Evolutionary conservation across 2,888 invertebrate species (phyloP).

Genomic region (Zaprionus lineosus): DNA sequence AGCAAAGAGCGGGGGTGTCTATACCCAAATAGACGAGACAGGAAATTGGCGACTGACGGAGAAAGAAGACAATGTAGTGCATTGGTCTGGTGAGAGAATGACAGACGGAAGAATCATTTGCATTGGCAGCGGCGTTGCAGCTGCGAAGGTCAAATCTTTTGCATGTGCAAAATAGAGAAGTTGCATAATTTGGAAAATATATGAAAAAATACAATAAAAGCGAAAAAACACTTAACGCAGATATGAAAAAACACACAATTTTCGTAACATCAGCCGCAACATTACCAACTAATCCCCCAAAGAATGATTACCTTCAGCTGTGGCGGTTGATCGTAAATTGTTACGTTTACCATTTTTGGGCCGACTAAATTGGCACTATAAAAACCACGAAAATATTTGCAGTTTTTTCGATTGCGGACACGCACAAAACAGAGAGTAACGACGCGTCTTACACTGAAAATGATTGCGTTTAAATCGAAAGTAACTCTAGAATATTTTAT

Average conservation of each 20-base stretch:
- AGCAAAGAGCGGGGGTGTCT: neutral
- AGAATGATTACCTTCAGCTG: conserved; percentile 75
- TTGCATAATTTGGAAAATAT: conserved; percentile 68
- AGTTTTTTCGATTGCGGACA: conserved; percentile 33
- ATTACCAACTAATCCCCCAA: conserved; percentile 13
- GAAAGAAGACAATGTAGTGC: conserved; percentile 2
- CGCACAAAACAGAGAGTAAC: conserved; percentile 55
- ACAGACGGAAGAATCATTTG: conserved; percentile 52
- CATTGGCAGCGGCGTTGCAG: conserved; percentile 50
- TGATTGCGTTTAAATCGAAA: conserved; percentile 40
- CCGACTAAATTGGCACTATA: conserved; percentile 42
- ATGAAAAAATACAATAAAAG: conserved; percentile 4
- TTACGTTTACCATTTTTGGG: conserved; percentile 81
- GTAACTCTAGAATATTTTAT: conserved; percentile 24
- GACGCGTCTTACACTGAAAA: conserved; percentile 40
- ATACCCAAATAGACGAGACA: conserved; percentile 3
- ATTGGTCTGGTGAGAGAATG: conserved; percentile 25
- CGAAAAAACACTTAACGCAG: neutral
- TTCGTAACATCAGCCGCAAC: conserved; percentile 23
- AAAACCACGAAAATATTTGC: conserved; percentile 47
- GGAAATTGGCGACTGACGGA: neutral
- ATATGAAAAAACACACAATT: conserved; percentile 2
- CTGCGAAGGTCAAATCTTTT: conserved; percentile 69
- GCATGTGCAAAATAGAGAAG: conserved; percentile 41
- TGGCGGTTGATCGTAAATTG: conserved; percentile 79